phyloP scores from a whole-genome alignment of 1,140 invertebrate species.

The Halyomorpha halys region DNA sequence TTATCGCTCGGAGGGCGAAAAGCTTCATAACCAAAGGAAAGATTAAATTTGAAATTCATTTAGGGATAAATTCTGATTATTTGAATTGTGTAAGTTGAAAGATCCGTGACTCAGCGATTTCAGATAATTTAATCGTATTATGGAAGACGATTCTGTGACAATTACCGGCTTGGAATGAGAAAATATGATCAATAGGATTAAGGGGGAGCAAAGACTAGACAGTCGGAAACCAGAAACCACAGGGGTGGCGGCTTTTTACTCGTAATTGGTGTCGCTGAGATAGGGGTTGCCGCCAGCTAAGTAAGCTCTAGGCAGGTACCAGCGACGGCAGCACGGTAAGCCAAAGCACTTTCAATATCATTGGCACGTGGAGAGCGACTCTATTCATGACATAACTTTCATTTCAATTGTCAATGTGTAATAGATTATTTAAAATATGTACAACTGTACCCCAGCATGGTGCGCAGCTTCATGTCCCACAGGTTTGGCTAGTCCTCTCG shows the following conservation, averaged over 20 bases:
- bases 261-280: constrained; percentile 13
- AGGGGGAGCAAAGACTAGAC: constrained; percentile 7
- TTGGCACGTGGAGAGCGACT: constrained; percentile 15
- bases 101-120: too few species aligned
- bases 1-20: too few species aligned
- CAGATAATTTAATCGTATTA: too few species aligned
- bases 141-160: neutral
- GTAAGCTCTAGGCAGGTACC: constrained; percentile 17
- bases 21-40: too few species aligned
- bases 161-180: neutral
- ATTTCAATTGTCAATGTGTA: too few species aligned
- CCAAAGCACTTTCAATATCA: neutral
- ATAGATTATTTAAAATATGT: too few species aligned
- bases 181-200: constrained; percentile 15
- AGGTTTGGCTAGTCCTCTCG: too few species aligned
- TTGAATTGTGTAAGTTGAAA: too few species aligned
- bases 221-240: neutral
- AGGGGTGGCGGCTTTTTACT: constrained; percentile 9
- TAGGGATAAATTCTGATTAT: too few species aligned
- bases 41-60: too few species aligned
- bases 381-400: constrained; percentile 15
- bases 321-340: constrained; percentile 11
- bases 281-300: neutral
- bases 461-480: too few species aligned
- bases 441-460: too few species aligned